Evolutionary conservation across 2,888 invertebrate genomes (phyloP).

Genomic region (Bruchidius siliquastri): DNA sequence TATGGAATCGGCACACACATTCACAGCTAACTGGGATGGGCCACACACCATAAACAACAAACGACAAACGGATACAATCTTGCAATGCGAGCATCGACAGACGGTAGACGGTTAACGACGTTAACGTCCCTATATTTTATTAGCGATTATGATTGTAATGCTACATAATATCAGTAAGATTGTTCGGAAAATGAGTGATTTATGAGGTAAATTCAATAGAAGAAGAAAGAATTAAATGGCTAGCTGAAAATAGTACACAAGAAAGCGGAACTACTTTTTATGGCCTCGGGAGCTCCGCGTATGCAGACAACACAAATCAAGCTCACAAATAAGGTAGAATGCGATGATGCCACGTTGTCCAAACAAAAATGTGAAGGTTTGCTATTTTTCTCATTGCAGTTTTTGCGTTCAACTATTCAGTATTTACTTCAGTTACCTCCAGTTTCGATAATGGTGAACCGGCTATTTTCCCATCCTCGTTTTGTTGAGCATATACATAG

Average conservation of each 20-base stretch:
- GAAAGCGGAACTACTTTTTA: conserved; percentile 10
- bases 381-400: too few relatives aligned
- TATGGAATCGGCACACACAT: conserved; percentile 48
- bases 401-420: too few relatives aligned
- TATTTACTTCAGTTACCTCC: too few relatives aligned
- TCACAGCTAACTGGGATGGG: conserved; percentile 50
- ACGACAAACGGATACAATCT: conserved; percentile 13
- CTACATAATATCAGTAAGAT: not conserved
- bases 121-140: not conserved
- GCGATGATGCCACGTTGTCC: not conserved
- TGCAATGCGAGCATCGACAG: conserved; percentile 23
- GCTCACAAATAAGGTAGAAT: not conserved
- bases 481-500: too few relatives aligned
- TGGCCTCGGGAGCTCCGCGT: conserved; percentile 4
- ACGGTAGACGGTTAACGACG: not conserved
- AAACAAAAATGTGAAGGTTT: not conserved
- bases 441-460: too few relatives aligned
- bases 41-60: conserved; percentile 48
- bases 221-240: not conserved
- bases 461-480: too few relatives aligned
- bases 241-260: not conserved
- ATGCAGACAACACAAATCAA: conserved; percentile 13
- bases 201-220: conserved; percentile 3
- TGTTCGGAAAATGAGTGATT: conserved; percentile 12
- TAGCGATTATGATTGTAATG: not conserved